phyloP scores from a whole-genome alignment of 2,797 vertebrate species.

The Sebastes itinus region DNA sequence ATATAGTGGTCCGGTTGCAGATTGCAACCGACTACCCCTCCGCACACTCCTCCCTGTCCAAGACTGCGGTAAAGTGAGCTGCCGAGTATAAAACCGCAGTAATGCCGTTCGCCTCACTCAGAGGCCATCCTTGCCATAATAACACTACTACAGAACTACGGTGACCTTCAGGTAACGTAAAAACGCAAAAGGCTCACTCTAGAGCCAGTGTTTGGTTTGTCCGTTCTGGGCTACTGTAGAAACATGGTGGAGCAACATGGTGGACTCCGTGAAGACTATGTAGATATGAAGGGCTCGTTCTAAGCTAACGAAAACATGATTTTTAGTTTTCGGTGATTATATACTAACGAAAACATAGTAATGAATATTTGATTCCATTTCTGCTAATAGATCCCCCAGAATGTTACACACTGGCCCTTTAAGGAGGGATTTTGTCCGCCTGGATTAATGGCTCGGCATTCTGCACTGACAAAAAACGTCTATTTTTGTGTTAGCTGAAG shows the following conservation, averaged over 20 bases:
- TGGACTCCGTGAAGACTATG: too few relatives aligned
- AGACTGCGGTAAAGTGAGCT: not conserved
- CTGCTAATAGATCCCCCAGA: too few relatives aligned
- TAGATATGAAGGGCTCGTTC: too few relatives aligned
- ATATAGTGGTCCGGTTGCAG: not conserved
- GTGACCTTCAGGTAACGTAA: too few relatives aligned
- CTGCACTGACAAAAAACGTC: not conserved
- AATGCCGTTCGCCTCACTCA: not conserved
- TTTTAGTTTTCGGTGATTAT: too few relatives aligned
- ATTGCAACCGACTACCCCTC: too few relatives aligned
- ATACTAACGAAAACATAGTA: not conserved
- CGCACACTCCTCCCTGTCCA: too few relatives aligned
- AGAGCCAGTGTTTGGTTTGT: not conserved
- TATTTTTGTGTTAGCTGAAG: not conserved
- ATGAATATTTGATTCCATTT: not conserved
- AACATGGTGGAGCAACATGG: too few relatives aligned
- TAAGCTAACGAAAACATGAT: too few relatives aligned
- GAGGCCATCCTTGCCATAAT: too few relatives aligned
- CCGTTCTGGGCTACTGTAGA: not conserved
- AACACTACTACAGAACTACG: too few relatives aligned
- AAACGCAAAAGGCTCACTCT: too few relatives aligned
- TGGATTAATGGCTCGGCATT: not conserved
- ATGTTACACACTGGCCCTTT: not conserved
- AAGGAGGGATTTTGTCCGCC: not conserved
- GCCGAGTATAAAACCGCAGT: not conserved